Percentiles rank a stretch among this genome's conserved stretches.
Evolutionary conservation across 2,113 vertebrate genomes (phyloP).

Genomic region (Gila orcuttii): DNA sequence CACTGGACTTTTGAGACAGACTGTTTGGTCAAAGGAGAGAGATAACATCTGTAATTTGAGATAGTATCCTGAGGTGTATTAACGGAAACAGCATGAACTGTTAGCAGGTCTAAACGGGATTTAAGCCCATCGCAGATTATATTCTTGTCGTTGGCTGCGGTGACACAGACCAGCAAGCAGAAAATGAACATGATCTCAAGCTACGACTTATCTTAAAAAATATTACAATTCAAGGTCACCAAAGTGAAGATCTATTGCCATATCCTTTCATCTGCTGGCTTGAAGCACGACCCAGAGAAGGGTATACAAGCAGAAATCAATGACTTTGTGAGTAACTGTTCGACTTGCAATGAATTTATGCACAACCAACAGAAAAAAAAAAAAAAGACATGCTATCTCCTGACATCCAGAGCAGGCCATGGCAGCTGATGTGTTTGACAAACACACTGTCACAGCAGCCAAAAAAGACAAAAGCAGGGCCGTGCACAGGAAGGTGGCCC

Average conservation of each 20-base stretch:
- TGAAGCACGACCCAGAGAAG: slow-evolving; percentile 42
- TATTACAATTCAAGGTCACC: neutral
- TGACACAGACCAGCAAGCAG: slow-evolving; percentile 19
- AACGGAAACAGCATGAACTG: slow-evolving; percentile 50
- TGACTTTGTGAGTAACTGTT: slow-evolving; percentile 37
- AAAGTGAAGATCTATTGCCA: neutral
- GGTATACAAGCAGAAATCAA: slow-evolving; percentile 51
- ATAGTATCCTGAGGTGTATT: slow-evolving; percentile 20
- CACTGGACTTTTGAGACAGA: neutral
- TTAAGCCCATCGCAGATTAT: slow-evolving; percentile 52
- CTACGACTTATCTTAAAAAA: neutral
- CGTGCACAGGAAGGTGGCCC: too few species aligned
- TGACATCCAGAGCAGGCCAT: too few species aligned
- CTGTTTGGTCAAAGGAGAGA: slow-evolving; percentile 29
- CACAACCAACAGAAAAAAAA: slow-evolving; percentile 37
- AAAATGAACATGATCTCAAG: slow-evolving; percentile 16
- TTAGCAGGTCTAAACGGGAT: slow-evolving; percentile 14
- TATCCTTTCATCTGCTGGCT: slow-evolving; percentile 1
- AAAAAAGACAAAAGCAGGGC: too few species aligned
- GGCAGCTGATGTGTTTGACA: too few species aligned
- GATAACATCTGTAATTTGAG: slow-evolving; percentile 22
- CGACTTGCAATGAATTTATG: slow-evolving; percentile 47
- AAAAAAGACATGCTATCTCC: too few species aligned
- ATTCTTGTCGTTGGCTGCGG: slow-evolving; percentile 47
- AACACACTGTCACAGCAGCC: too few species aligned